A percentile compares a stretch with the other conserved stretches of the same genome.
Conservation (phyloP, 1,140 invertebrate genomes). For the Eumaeus atala region DNA sequence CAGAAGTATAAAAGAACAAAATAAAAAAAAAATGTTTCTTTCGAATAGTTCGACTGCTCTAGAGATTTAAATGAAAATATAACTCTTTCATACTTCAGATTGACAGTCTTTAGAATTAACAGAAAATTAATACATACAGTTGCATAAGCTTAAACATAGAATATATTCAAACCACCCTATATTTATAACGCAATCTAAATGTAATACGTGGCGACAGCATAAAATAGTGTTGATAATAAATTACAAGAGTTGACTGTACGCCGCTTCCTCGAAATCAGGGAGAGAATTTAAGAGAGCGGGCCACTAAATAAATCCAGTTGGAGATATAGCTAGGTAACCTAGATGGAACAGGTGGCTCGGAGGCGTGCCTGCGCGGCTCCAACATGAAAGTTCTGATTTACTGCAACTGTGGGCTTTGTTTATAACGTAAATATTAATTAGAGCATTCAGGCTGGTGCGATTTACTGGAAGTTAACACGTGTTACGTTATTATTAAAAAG, state of each 20-base stretch:
- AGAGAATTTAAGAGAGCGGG: background rate
- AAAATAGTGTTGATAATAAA: conserved; percentile 1
- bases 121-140: too few species aligned
- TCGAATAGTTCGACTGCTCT: too few species aligned
- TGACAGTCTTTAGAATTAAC: too few species aligned
- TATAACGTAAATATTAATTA: conserved; percentile 18
- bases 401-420: conserved; percentile 7
- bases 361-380: background rate
- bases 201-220: too few species aligned
- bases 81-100: too few species aligned
- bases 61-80: too few species aligned
- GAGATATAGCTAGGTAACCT: background rate
- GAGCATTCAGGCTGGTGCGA: conserved; percentile 8
- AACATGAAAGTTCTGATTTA: conserved; percentile 7
- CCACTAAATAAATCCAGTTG: conserved; percentile 5
- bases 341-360: background rate
- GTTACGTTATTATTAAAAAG: background rate
- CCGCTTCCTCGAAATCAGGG: conserved; percentile 1
- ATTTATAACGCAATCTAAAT: too few species aligned
- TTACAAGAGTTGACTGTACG: background rate
- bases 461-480: conserved; percentile 11
- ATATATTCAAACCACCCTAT: too few species aligned
- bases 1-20: too few species aligned
- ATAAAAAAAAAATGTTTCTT: too few species aligned
- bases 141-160: too few species aligned